These are phyloP conservation scores for Mus caroli DNA, from an alignment of 2,797 vertebrate genomes.

Conservation along the genomic window DNA sequence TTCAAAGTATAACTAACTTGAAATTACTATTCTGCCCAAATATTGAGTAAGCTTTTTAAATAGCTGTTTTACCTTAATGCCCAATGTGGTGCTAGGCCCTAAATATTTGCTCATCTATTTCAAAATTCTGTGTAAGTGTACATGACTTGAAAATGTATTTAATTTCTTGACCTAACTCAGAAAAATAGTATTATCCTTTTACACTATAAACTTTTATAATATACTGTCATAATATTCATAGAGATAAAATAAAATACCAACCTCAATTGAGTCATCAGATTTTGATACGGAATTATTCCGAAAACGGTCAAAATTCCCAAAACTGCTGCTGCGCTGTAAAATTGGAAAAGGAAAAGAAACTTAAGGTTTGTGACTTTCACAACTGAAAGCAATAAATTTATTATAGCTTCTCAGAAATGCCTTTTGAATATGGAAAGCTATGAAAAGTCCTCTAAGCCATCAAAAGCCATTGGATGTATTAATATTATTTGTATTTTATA, in stretches of 20 bases:
- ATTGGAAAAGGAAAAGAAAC: slow-evolving; percentile 77
- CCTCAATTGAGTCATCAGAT: slow-evolving; percentile 88
- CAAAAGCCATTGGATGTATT: slow-evolving; percentile 12
- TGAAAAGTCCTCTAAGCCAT: neutral
- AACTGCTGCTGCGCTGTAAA: slow-evolving; percentile 92
- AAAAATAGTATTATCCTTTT: slow-evolving; percentile 28
- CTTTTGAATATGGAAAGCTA: neutral
- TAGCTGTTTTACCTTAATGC: neutral
- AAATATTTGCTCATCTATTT: slow-evolving; percentile 26
- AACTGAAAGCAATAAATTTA: slow-evolving; percentile 53
- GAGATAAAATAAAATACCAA: slow-evolving; percentile 82
- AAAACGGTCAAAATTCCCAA: slow-evolving; percentile 92
- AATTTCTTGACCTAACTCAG: slow-evolving; percentile 36
- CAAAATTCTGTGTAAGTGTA: neutral
- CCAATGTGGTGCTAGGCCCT: neutral
- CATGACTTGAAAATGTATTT: slow-evolving; percentile 27
- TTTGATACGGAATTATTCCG: slow-evolving; percentile 88
- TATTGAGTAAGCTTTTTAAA: neutral
- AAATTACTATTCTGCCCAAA: neutral
- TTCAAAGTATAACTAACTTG: neutral
- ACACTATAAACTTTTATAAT: slow-evolving; percentile 28
- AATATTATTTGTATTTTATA: slow-evolving; percentile 50
- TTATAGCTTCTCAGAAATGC: neutral
- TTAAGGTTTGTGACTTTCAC: slow-evolving; percentile 12
- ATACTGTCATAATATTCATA: neutral